Evolutionary conservation across 2,113 vertebrate species (phyloP), one percentile per base, ranked within the genome.

Genomic region (Noctilio leporinus): DNA sequence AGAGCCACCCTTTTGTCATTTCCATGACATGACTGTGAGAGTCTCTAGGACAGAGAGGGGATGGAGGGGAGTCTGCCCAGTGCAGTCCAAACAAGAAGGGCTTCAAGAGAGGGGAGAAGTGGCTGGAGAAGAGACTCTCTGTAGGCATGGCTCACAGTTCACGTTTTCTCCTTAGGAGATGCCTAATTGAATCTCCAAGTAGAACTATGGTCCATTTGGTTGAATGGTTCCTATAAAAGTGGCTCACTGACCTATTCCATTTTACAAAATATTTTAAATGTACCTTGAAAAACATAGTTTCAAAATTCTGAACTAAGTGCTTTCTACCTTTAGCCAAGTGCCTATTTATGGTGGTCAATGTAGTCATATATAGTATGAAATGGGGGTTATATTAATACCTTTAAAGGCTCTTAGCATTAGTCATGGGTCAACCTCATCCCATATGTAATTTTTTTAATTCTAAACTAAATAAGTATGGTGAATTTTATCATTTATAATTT

Each of bases 391-490:
- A 35, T 59, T 83, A 87, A 73, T 77, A 73, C 10, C 62, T 89
- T 67, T 85, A 78, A 70, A 89, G 49, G 12, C 53, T 80, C 35
- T 76, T 77, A 91, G 40, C 84, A 82, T 22, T 83, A 51, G 33
- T 90, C 75, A 67, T 47, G 49, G 24, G n/a, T 91, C 26, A 95
- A 88, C 47, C 19, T 55, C 28, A 43, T 86, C 65, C 35, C 26
- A 65, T 43, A 84, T 57, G 14, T 92, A 49, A 80, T 51, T 75
- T 40, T 33, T 38, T 0, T 1, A 86, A 86, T 38, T 24, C 19
- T 91, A 82, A 95, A 65, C n/a, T 78, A 70, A 69, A 43, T 92
- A 83, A 95, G 57, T 89, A 28, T 22, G 57, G 94, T 84, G 8
- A 75, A 65, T 57, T 93, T 83, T 14, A 84, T 91, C 30, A 87